Base-by-base conservation (phyloP, 2,888 invertebrate genomes). In the Sinopyrophorus schimmeli region DNA sequence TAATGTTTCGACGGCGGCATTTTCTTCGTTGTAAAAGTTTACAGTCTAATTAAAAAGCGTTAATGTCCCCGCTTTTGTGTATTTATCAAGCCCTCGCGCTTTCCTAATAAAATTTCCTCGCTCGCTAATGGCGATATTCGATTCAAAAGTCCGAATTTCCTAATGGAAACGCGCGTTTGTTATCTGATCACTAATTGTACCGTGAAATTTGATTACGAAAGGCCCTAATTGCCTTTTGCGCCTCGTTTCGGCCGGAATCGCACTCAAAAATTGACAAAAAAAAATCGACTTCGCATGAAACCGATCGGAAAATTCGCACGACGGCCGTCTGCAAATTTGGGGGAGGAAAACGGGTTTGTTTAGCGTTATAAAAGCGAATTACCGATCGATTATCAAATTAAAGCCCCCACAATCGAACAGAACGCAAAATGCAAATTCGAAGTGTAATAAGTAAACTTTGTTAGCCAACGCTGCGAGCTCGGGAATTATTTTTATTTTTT, bases 111-210 rank as follows among this genome's bases (percentile, higher is more conserved):
- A 32, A 32, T 32, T 32, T 20, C 38, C 30, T 39, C 26, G 39
- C 27, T 32, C 14, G 20, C 27, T 26, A 47, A 47, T 31, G 38
- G 34, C 18, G 38, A 39, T 47, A 34, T 40, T 39, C 31, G 32
- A 47, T 34, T 26, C 39, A 32, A n/a, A n/a, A 35, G 43, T 43
- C 26, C 43, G 34, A 17, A 27, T 27, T 20, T 14, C 21, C 26
- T 34, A 39, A 40, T 40, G 35, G 39, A 47, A 39, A 44, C 31
- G 24, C 26, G 38, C 39, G 27, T 39, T 47, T 40, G 47, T 40
- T 47, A 47, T 47, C 47, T 47, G 39, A 47, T 47, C 39, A 32
- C 39, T 47, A 47, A 47, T 47, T 39, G 47, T 32, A 39, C 32
- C 18, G 47, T 40, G 31, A 40, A 47, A 47, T 47, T 47, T 47